Evolutionary conservation across 35 echinoderm and acorn worm species (phyloP), one percentile per base, ranked within the genome.

Genomic region (Stichopus chloronotus): DNA sequence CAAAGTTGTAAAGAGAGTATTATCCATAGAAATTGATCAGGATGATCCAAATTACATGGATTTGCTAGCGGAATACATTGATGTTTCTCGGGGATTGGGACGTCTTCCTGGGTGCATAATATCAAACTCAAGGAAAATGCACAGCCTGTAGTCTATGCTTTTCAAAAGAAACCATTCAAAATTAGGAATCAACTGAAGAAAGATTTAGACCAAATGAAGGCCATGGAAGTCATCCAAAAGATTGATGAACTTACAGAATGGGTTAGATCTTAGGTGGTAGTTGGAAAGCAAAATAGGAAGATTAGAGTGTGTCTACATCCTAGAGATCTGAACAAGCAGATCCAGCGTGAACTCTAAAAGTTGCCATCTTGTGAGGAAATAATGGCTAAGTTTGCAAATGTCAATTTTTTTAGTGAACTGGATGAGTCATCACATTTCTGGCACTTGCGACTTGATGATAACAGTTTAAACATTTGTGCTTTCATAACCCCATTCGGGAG

Each of bases 291-390:
- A 56, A 94, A 92, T 71, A 84, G 83, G 4, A 83, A 96, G 30
- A 53, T 96, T 2, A 63, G 80, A 14, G 84, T 96, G 6, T 96
- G 92, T 72, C 59, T 96, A 19, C 88, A 94, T 43, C 95, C 93
- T 9, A 74, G 43, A 16, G 82, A 94, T 55, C 90, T 96, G 12
- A 96, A 94, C 53, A 78, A 77, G 65, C 78, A 69, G 9, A 86
- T 92, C 1, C 92, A 96, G 59, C 54, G 95, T 16, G 86, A 85
- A 78, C 92, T 91, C 52, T 95, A 59, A 43, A 92, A 87, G 25
- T 84, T 92, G 52, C 94, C 94, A 63, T 85, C 91, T 1, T 9
- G 83, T 8, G 94, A 95, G 78, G 94, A 88, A 20, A 88, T 92
- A 10, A 71, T 17, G 12, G 87, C 59, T 53, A 21, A 54, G 55